phyloP scores from a whole-genome alignment of 2,113 vertebrate genomes.

The Pelecanoides urinatrix region DNA sequence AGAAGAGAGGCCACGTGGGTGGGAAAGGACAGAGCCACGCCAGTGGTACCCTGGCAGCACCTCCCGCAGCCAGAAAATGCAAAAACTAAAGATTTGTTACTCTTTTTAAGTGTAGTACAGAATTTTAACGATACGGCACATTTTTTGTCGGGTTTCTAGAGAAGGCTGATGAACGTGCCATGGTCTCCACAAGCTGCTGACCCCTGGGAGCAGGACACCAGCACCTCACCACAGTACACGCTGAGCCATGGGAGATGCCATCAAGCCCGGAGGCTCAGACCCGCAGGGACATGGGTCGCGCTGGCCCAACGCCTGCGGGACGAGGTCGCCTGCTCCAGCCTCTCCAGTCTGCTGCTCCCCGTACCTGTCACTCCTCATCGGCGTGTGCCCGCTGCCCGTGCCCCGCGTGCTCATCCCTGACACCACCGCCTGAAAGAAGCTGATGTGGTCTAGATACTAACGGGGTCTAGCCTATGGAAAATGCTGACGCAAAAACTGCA shows the following conservation, averaged over 20 bases:
- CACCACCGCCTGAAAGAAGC: fast-evolving
- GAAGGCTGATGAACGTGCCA: fast-evolving
- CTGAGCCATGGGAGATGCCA: neutral
- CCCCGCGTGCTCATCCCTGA: fast-evolving
- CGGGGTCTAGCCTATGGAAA: neutral
- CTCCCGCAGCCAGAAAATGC: neutral
- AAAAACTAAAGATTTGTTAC: neutral
- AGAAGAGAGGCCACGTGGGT: neutral
- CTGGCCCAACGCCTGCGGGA: neutral
- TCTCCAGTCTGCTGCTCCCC: neutral
- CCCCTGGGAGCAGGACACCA: fast-evolving
- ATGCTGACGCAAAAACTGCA: neutral
- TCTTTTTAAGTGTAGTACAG: neutral
- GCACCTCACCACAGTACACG: neutral
- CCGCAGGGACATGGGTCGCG: fast-evolving
- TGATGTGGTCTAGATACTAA: neutral
- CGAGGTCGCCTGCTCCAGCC: neutral
- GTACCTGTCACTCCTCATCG: neutral
- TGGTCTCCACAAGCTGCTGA: neutral
- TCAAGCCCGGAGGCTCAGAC: neutral
- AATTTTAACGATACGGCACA: fast-evolving
- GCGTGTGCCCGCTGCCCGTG: fast-evolving
- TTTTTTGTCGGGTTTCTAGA: neutral
- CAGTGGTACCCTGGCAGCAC: neutral
- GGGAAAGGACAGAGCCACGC: neutral